Base-by-base conservation (phyloP, 2,888 invertebrate species). In the Nomada fabriciana region DNA sequence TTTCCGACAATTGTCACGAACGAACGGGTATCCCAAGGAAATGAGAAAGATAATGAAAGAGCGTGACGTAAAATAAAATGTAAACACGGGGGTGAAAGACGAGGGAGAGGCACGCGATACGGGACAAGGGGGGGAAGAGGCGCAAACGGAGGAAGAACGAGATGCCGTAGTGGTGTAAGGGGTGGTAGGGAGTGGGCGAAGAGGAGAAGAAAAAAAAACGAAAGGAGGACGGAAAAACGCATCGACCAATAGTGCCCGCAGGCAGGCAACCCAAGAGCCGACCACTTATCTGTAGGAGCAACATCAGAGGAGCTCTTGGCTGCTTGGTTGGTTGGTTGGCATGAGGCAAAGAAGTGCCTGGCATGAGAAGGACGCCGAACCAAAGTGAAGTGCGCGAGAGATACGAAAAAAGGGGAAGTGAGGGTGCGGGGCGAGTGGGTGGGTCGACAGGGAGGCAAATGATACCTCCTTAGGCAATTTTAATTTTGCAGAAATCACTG, bases 401-500 rank as follows among this genome's bases (percentile, higher is more conserved):
- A 89, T 90, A 88, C 86, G 89, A 88, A 89, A 82, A 77, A 69
- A 76, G 82, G 76, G 84, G 78, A 69, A 75, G 86, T 68, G 84
- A 86, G 82, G 80, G 67, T 72, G 84, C 80, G 76, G 79, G 83
- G 78, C 61, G 84, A 80, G 81, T 81, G 80, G 84, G 88, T 86
- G 89, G 88, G 82, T 82, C 84, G 87, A 88, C 81, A 76, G 87
- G 89, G 89, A 87, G 89, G 92, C 91, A 91, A 92, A 93, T 91
- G 91, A 93, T 93, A 93, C 91, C 91, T 92, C 93, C 93, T 93
- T 92, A 91, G 93, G 93, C 93, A 92, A 93, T 93, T 94, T 93
- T 93, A 93, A 93, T 94, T 93, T 93, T 92, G 88, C 92, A 92
- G 91, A 92, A 93, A 93, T 93, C 93, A 92, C 92, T 91, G 93